phyloP scores from a whole-genome alignment of 2,797 vertebrate species.

The Myripristis murdjan region DNA sequence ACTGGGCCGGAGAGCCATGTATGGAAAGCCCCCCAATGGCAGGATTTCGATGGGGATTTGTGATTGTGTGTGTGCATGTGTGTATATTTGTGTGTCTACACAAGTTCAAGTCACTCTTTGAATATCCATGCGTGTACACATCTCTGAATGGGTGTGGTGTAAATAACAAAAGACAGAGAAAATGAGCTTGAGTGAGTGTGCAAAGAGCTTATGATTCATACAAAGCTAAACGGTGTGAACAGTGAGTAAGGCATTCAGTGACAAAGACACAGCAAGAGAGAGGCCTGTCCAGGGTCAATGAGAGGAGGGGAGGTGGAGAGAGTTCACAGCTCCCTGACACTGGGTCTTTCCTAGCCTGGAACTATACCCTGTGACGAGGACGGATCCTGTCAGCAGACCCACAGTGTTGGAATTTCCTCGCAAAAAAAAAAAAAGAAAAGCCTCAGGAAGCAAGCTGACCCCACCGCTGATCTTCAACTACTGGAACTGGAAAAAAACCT shows the following conservation, averaged over 20 bases:
- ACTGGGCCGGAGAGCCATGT: constrained; percentile 29
- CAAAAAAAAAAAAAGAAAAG: constrained; percentile 58
- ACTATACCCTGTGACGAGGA: constrained; percentile 75
- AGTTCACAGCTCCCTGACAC: constrained; percentile 70
- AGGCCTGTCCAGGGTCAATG: constrained; percentile 40
- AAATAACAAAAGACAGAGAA: constrained; percentile 52
- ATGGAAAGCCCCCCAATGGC: not conserved
- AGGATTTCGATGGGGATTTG: constrained; percentile 1
- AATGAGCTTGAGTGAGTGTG: constrained; percentile 30
- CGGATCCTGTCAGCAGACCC: constrained; percentile 81
- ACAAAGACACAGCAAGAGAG: constrained; percentile 33
- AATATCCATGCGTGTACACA: not conserved
- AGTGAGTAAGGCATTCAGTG: constrained; percentile 49
- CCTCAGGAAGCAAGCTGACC: constrained; percentile 78
- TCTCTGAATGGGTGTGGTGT: constrained; percentile 37
- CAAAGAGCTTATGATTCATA: constrained; percentile 37
- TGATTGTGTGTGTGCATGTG: not conserved
- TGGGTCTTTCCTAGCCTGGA: constrained; percentile 66
- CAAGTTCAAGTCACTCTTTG: not conserved
- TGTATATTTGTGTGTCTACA: not conserved
- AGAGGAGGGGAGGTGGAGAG: constrained; percentile 49
- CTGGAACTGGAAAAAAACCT: constrained; percentile 65
- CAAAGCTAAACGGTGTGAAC: constrained; percentile 25
- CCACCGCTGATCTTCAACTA: constrained; percentile 71
- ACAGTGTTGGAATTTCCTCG: constrained; percentile 72